Percentiles rank a stretch among this genome's conserved stretches.
Conservation (phyloP, 1,140 invertebrate species). For the Drosophila insularis region DNA sequence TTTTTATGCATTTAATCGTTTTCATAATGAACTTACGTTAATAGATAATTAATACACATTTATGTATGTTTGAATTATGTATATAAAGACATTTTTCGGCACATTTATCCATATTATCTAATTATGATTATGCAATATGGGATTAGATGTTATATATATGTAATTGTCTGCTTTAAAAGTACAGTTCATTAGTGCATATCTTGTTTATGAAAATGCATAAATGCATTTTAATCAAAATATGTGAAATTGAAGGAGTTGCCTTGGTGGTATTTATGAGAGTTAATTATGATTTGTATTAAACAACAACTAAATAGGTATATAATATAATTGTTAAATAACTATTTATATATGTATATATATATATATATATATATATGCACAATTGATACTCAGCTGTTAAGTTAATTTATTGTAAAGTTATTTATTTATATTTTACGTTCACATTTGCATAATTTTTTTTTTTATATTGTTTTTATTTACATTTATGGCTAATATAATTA, state of each 20-base stretch:
- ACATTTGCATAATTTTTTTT: constrained; percentile 54
- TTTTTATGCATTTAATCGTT: constrained; percentile 18
- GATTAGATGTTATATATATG: constrained; percentile 32
- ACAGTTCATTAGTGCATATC: constrained; percentile 67
- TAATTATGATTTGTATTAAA: constrained; percentile 48
- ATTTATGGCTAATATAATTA: constrained; percentile 31
- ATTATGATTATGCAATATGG: not conserved
- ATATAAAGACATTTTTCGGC: constrained; percentile 15
- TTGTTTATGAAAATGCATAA: constrained; percentile 9
- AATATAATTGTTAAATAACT: constrained; percentile 38
- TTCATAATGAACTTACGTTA: constrained; percentile 29
- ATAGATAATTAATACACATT: constrained; percentile 9
- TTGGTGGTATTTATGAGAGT: constrained; percentile 58
- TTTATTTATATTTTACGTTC: constrained; percentile 44
- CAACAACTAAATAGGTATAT: constrained; percentile 63
- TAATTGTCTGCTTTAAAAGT: constrained; percentile 59
- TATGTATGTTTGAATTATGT: constrained; percentile 16
- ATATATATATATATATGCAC: constrained; percentile 73
- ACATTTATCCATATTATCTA: constrained; percentile 25
- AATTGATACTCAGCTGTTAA: constrained; percentile 61
- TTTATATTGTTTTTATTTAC: constrained; percentile 44
- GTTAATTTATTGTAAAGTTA: constrained; percentile 23
- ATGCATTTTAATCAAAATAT: not conserved
- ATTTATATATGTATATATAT: constrained; percentile 67
- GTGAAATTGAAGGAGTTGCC: constrained; percentile 60